Evolutionary conservation across 2,888 invertebrate genomes (phyloP).

Genomic region (Eupithecia insigniata): DNA sequence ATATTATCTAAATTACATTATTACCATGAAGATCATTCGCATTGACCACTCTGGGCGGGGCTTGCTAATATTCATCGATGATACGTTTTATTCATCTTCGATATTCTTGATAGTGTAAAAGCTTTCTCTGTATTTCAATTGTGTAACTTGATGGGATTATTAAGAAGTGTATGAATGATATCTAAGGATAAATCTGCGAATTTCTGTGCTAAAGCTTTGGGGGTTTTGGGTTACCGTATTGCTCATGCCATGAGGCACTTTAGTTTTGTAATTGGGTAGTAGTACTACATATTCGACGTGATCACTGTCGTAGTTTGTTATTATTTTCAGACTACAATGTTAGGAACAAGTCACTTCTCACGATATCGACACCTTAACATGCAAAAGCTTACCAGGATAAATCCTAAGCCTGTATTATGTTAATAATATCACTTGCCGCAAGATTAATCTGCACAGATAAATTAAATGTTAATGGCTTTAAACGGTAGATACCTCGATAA

Average conservation of each 20-base stretch:
- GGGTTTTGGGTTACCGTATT: background rate
- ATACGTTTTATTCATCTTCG: background rate
- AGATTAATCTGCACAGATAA: slow-evolving; percentile 31
- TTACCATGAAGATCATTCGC: slow-evolving; percentile 69
- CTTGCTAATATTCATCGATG: slow-evolving; percentile 5
- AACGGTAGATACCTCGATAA: slow-evolving; percentile 30
- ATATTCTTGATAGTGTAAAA: background rate
- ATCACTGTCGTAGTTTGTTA: background rate
- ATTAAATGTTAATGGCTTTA: slow-evolving; percentile 34
- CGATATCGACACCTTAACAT: slow-evolving; percentile 6
- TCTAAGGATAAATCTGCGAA: background rate
- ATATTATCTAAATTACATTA: slow-evolving; percentile 71
- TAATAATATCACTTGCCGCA: slow-evolving; percentile 22
- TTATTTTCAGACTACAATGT: background rate
- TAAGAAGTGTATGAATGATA: background rate
- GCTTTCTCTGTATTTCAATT: background rate
- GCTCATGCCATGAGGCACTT: background rate
- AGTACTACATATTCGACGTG: background rate
- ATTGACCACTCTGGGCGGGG: slow-evolving; percentile 54
- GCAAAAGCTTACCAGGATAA: slow-evolving; percentile 31
- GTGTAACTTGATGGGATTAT: background rate
- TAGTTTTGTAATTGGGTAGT: background rate
- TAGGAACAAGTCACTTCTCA: background rate
- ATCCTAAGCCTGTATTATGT: slow-evolving; percentile 17
- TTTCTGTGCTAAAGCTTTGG: background rate